These are phyloP conservation scores for Drosophila falleni DNA, from an alignment of 2,888 invertebrate species.

Conservation along the genomic window DNA sequence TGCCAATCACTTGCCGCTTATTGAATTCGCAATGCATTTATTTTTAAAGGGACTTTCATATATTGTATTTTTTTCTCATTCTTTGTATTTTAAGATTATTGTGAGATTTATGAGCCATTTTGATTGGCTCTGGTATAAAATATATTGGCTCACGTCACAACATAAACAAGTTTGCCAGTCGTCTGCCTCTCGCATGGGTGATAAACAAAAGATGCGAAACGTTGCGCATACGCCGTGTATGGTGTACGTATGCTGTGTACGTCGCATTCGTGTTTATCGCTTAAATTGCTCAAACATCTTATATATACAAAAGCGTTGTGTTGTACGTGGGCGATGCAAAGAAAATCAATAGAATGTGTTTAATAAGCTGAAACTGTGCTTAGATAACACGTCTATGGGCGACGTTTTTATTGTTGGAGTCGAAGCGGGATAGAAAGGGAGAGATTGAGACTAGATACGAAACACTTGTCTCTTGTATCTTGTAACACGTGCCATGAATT, in stretches of 20 bases:
- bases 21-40: constrained; percentile 45
- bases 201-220: constrained; percentile 36
- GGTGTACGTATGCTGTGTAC: constrained; percentile 21
- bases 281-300: constrained; percentile 64
- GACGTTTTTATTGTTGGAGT: constrained; percentile 48
- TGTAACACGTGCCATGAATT: constrained; percentile 61
- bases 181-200: constrained; percentile 22
- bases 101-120: constrained; percentile 54
- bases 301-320: constrained; percentile 46
- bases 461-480: constrained; percentile 45
- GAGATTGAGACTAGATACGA: constrained; percentile 7
- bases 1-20: constrained; percentile 26
- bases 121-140: constrained; percentile 48
- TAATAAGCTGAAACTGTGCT: constrained; percentile 69
- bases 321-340: constrained; percentile 29
- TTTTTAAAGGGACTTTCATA: constrained; percentile 22
- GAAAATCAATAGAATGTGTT: constrained; percentile 67
- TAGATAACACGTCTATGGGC: constrained; percentile 59
- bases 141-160: constrained; percentile 55
- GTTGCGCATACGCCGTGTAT: constrained; percentile 50
- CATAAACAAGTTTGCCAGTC: constrained; percentile 50
- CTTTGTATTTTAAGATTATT: constrained; percentile 31
- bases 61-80: constrained; percentile 1
- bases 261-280: constrained; percentile 64
- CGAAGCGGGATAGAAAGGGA: not conserved